Evolutionary conservation across 1,140 invertebrate species (phyloP), one percentile per base, ranked within the genome.

Genomic region (Drosophila arizonae): DNA sequence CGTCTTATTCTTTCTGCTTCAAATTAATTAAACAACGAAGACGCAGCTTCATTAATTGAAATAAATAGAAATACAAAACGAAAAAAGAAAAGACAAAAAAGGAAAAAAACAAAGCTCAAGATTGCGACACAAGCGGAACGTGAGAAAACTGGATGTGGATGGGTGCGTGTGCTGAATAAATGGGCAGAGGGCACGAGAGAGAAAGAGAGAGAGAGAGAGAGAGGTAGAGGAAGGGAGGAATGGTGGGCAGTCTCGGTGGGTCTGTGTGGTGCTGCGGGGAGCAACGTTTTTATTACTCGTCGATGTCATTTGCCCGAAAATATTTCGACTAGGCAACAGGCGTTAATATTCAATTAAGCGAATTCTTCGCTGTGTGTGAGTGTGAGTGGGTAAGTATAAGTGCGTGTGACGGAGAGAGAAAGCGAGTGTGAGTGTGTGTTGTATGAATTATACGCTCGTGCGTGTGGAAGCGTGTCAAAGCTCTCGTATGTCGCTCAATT

Each of bases 291-390:
- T 68, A 62, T 73, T 56, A 48, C 56, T 39, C 26, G 63, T 28
- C 69, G 54, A 67, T 67, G 63, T 67, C 69, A 51, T 67, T 66
- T 41, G 56, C 50, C 56, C 43, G 26, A 67, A 67, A 72, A 68
- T 68, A 72, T 61, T 72, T 72, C 43, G 64, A 33, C 51, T 68
- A 56, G 71, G 41, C 50, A 73, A 68, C 41, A 68, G 65, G 65
- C 71, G 71, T 73, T 73, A 73, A 73, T 73, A 68, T 73, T 68
- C 71, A 73, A 73, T 73, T 73, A 73, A 73, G 26, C 51, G 64
- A 68, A 68, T 68, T 73, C 57, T 68, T 33, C 11, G 50, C 39
- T 26, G 17, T 58, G 6, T 51, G 68, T 58, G 24, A 3, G 24
- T 30, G 21, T n/a, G 67, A 21, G 57, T 26, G 41, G 10, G 51